Evolutionary conservation across 2,797 vertebrate genomes (phyloP).

Genomic region (Lepus townsendii): DNA sequence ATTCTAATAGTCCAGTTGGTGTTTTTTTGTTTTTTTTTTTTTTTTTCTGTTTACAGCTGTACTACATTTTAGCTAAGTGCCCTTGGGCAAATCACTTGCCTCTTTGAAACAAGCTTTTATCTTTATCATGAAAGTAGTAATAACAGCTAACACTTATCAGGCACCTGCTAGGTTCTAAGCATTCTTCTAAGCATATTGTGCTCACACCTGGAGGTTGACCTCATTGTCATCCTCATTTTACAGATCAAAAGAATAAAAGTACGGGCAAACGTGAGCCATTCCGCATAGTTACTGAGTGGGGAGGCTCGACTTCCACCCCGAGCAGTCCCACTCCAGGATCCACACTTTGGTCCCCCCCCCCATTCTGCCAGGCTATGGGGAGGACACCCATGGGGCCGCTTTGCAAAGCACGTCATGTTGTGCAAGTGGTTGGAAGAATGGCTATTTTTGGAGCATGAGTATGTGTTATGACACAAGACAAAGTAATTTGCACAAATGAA

Average conservation of each 20-base stretch:
- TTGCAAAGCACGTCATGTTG: not conserved
- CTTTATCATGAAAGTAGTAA: not conserved
- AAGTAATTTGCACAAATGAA: not conserved
- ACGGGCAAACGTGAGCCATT: not conserved
- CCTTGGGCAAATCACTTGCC: constrained; percentile 15
- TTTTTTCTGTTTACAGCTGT: not conserved
- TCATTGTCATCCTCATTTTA: not conserved
- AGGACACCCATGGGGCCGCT: not conserved
- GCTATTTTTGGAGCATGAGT: not conserved
- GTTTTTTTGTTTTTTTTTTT: not conserved
- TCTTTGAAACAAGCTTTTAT: not conserved
- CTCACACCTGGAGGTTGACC: not conserved
- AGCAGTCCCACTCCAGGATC: not conserved
- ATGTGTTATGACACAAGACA: not conserved
- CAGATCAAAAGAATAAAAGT: not conserved
- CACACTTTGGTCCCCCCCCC: not conserved
- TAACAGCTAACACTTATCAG: constrained; percentile 13
- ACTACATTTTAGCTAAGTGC: not conserved
- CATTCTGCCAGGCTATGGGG: not conserved
- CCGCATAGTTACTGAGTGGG: not conserved
- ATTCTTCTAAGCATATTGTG: not conserved
- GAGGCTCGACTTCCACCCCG: not conserved
- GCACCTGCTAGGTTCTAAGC: not conserved
- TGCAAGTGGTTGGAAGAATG: not conserved
- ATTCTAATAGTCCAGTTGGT: not conserved